Evolutionary conservation across 2,113 vertebrate species (phyloP), one percentile per base, ranked within the genome.

Genomic region (Myrmecobius fasciatus): DNA sequence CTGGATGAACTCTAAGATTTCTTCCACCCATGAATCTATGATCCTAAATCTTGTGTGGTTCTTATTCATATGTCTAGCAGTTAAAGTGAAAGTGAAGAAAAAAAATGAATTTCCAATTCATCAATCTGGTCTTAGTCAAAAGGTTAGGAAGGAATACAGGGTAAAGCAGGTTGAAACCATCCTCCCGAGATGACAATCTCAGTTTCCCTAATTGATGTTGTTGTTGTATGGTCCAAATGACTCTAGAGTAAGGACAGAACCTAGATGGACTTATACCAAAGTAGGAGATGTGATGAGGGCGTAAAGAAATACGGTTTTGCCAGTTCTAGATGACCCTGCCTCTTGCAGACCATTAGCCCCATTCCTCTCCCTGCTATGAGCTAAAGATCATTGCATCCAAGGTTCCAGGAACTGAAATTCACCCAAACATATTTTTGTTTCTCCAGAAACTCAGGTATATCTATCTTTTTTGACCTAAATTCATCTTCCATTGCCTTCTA

Each of bases 1-100:
- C 14, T 3, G 3, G 0, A 0, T 7, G 4, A 25, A 22, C 6
- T 52, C 48, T 52, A 91, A 31, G 90, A 0, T n/a, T 1, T 3
- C 28, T 26, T 89, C 2, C 9, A 83, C 36, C 3, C 24, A 47
- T 31, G 1, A 28, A 25, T 89, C 95, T 92, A n/a, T 22, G 54
- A 28, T 12, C 51, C 52, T 25, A 6, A 0, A n/a, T 14, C 31
- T 5, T n/a, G 60, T 6, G 60, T 67, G 31, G 1, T 0, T 0
- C 4, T 31, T 0, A 47, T 5, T 25, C 8, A 48, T 46, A 14
- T 43, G 20, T 28, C 20, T 52, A 43, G 20, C 0, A 0, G 25
- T 3, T 47, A 20, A 31, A n/a, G 83, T 2, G 60, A 75, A 92
- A 31, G 31, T 17, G 89, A 46, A 92, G 11, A n/a, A 12, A 56